Evolutionary conservation across 1,140 invertebrate species (phyloP).

Genomic region (Cydia strobilella): DNA sequence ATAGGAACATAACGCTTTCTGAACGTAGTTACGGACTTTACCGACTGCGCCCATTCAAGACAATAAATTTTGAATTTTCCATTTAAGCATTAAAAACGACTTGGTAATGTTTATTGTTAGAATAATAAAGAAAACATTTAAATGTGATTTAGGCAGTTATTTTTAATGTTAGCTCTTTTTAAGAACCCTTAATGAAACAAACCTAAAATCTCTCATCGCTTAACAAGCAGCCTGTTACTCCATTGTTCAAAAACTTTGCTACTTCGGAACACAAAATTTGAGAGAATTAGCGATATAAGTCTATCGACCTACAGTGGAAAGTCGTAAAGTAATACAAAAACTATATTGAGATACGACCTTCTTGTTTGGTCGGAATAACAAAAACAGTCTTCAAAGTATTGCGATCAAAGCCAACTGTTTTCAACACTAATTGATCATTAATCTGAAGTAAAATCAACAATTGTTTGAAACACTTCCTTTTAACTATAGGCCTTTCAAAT

Average conservation of each 20-base stretch:
- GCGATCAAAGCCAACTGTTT: background rate
- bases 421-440: conserved; percentile 7
- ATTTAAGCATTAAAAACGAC: background rate
- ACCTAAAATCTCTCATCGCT: background rate
- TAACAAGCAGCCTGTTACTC: background rate
- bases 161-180: background rate
- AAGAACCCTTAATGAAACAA: background rate
- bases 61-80: no score
- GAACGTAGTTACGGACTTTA: no score
- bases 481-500: background rate
- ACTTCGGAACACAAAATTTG: background rate
- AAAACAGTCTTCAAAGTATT: conserved; percentile 11
- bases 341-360: background rate
- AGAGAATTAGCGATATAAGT: conserved; percentile 11
- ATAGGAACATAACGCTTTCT: no score
- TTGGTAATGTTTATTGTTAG: background rate
- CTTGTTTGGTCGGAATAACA: background rate
- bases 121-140: background rate
- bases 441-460: background rate
- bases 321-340: background rate
- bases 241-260: conserved; percentile 11
- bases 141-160: background rate
- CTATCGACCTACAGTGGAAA: background rate
- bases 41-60: no score
- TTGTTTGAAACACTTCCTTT: conserved; percentile 5